Evolutionary conservation across 92 coral and sea anemone genomes (phyloP).

Genomic region (Hydrozoanthus gracilis): DNA sequence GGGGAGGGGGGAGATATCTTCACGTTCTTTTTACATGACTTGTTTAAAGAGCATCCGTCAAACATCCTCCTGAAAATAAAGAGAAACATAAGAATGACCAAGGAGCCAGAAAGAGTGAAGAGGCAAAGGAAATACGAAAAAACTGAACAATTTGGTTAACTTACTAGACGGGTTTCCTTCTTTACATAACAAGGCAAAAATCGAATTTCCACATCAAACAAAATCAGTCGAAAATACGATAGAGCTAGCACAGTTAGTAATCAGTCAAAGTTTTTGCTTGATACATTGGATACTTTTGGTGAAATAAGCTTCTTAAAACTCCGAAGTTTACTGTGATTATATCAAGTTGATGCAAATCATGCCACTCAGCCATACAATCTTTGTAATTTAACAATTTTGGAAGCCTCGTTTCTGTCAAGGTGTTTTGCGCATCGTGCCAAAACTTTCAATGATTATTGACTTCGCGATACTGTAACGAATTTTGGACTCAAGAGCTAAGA

Average conservation of each 20-base stretch:
- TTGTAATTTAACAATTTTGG: too few relatives aligned
- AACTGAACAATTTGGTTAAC: background rate
- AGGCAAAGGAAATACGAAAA: too few relatives aligned
- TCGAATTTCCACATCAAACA: background rate
- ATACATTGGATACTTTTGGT: too few relatives aligned
- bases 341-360: too few relatives aligned
- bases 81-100: background rate
- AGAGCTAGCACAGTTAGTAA: background rate
- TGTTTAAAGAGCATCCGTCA: background rate
- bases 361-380: too few relatives aligned
- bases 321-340: too few relatives aligned
- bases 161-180: too few relatives aligned
- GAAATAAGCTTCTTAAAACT: too few relatives aligned
- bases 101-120: background rate
- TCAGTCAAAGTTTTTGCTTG: too few relatives aligned
- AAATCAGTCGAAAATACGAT: background rate
- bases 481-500: background rate
- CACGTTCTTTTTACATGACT: background rate
- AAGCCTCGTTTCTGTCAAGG: too few relatives aligned
- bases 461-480: background rate
- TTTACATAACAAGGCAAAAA: background rate
- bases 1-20: background rate
- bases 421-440: too few relatives aligned
- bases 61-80: slow-evolving; percentile 43
- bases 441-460: too few relatives aligned